Evolutionary conservation across 2,888 invertebrate genomes (phyloP), one percentile per base, ranked within the genome.

Genomic region (Gandaritis pyraliata): DNA sequence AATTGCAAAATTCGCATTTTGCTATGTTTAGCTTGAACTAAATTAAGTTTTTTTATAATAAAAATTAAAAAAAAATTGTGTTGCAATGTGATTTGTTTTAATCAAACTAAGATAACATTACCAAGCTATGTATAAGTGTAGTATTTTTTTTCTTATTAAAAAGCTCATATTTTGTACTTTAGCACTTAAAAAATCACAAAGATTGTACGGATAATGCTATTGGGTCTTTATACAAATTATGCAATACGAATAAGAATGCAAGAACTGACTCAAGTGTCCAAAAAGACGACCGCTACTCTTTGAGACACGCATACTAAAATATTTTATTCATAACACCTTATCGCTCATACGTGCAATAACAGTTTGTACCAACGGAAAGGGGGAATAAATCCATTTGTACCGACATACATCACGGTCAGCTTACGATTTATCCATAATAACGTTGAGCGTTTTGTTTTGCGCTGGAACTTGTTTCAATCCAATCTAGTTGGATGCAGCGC

Each of bases 361-460:
- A 86, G 85, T 88, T 86, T 83, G 53, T 83, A 78, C 82, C 85
- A 85, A 85, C 85, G 81, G 79, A 36, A 82, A 83, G 80, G 76
- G 2, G 80, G 81, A 85, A 88, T 90, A 89, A 88, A 90, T 90
- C 89, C 87, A 90, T 90, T 90, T 90, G 87, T 86, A 85, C 86
- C 82, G 82, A 77, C 81, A 82, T 90, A 86, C 83, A 88, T 90
- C 90, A 87, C 87, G 89, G 87, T 86, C 88, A 79, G 77, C 76
- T 80, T 81, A 81, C 84, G 84, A 90, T 90, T 89, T 88, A 88
- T 90, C 85, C 82, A 86, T 82, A 83, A 85, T 47, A 18, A 33
- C 6, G 13, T 38, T 46, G n/a, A n/a, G 51, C 7, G 13, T 15
- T 1, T 52, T 58, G 39, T 53, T 59, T 43, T 53, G 48, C 15